Evolutionary conservation across 2,113 vertebrate genomes (phyloP), one percentile per base, ranked within the genome.

Genomic region (Ceyx melanurus): DNA sequence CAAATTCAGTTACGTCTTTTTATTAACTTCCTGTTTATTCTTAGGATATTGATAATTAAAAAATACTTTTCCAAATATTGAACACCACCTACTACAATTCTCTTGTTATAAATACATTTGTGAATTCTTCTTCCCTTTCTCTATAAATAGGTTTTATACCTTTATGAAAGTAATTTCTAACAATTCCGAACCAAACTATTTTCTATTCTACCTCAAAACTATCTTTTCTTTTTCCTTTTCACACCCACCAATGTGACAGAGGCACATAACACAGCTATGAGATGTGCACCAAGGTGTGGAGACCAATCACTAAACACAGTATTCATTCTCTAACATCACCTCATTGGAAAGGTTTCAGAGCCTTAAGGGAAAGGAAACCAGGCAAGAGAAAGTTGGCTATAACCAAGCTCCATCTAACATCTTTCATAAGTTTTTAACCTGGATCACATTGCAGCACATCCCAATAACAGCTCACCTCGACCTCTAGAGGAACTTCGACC

Each of bases 401-500:
- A 71, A 48, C 8, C 37, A 81, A 83, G 43, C 26, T 58, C 17
- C 42, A n/a, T 5, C 1, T 7, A 50, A 8, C 10, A 64, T 9
- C 29, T 54, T 51, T n/a, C 40, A 56, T 35, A 90, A 86, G 60
- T 15, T 50, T 50, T 57, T 33, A 72, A 42, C 10, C 56, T 20
- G 43, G 15, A 80, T 68, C 70, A 68, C 53, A 53, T 1, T 10
- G 53, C 56, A 79, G 81, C 29, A 75, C 51, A 35, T 15, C 13
- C 58, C 76, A 77, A 13, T 6, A 78, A 77, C 13, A 84, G 96
- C 98, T 98, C 98, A 99, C 99, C 99, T 98, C 99, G 98, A 96
- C 99, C 99, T 98, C 99, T 98, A 96, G 99, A 99, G 97, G 98
- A 99, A 99, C 99, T 99, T 98, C 99, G 98, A 98, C 99, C 99